Evolutionary conservation across 1,140 invertebrate species (phyloP).

Genomic region (Thereuonema tuberculata): DNA sequence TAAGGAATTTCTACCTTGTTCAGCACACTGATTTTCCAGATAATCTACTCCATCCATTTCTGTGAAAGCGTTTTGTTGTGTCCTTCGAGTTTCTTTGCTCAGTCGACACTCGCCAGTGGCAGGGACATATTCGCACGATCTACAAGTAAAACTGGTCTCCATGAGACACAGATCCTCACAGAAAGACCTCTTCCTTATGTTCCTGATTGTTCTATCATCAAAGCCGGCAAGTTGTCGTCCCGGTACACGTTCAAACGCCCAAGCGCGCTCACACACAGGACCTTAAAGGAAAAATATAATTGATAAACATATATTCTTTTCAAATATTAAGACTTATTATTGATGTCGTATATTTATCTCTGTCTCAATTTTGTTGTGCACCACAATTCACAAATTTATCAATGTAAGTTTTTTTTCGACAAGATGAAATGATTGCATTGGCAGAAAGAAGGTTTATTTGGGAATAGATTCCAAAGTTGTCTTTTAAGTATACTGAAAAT

Average conservation of each 20-base stretch:
- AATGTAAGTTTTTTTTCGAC: neutral
- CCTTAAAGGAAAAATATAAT: neutral
- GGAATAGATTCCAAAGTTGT: neutral
- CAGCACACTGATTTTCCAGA: conserved; percentile 32
- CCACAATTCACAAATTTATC: neutral
- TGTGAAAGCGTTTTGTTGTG: conserved; percentile 30
- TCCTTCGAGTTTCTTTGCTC: conserved; percentile 32
- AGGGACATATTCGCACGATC: conserved; percentile 37
- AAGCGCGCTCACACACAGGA: conserved; percentile 20
- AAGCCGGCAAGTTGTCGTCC: conserved; percentile 33
- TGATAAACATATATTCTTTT: neutral
- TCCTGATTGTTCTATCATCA: conserved; percentile 28
- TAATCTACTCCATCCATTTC: conserved; percentile 32
- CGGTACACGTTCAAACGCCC: conserved; percentile 38
- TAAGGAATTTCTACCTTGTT: neutral
- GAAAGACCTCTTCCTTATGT: conserved; percentile 33
- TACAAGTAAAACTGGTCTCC: conserved; percentile 30
- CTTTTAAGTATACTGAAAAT: too few relatives aligned
- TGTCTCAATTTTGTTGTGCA: neutral
- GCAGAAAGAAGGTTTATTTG: neutral
- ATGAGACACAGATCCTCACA: conserved; percentile 35
- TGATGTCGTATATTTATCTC: neutral
- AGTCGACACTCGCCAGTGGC: conserved; percentile 33
- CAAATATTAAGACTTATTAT: neutral
- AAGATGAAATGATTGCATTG: neutral